Percentiles rank a stretch among this genome's conserved stretches.
Evolutionary conservation across 2,888 invertebrate species (phyloP).

Genomic region (Scelioninae gen. 2): DNA sequence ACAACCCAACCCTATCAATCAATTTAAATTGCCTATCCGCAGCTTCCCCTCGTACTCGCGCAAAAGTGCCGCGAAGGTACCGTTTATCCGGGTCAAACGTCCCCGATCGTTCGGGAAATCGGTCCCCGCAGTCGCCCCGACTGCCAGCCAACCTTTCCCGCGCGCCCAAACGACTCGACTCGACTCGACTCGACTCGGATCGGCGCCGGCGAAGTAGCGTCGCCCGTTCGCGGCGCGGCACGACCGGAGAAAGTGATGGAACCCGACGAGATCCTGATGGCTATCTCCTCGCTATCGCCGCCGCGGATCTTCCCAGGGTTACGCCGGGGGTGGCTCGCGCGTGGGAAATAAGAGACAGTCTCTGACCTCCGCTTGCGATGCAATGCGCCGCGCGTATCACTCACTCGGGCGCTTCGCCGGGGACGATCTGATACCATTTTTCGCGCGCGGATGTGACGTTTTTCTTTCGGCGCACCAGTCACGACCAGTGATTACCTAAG

Average conservation of each 20-base stretch:
- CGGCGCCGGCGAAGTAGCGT: slow-evolving; percentile 25
- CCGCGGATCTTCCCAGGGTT: slow-evolving; percentile 69
- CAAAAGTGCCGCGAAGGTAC: too few relatives aligned
- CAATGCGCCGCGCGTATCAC: slow-evolving; percentile 53
- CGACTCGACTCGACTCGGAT: background rate
- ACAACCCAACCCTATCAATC: too few relatives aligned
- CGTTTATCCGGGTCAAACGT: too few relatives aligned
- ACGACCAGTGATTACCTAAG: slow-evolving; percentile 38
- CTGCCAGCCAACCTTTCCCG: too few relatives aligned
- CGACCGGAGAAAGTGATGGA: slow-evolving; percentile 71
- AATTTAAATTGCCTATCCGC: too few relatives aligned
- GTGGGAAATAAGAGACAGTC: slow-evolving; percentile 65
- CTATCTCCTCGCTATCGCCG: slow-evolving; percentile 68
- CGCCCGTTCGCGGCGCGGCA: slow-evolving; percentile 47
- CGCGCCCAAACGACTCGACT: too few relatives aligned
- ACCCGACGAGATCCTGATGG: slow-evolving; percentile 70
- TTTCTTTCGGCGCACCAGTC: slow-evolving; percentile 26
- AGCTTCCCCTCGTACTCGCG: too few relatives aligned
- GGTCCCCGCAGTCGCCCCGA: too few relatives aligned
- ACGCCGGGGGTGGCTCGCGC: slow-evolving; percentile 63
- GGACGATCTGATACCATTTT: slow-evolving; percentile 45
- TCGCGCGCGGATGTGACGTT: slow-evolving; percentile 27
- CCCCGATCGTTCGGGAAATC: too few relatives aligned
- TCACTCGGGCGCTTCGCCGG: slow-evolving; percentile 44
- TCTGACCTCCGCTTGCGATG: slow-evolving; percentile 39